Evolutionary conservation across 2,797 vertebrate genomes (phyloP).

Genomic region (Sandelia bainsii): DNA sequence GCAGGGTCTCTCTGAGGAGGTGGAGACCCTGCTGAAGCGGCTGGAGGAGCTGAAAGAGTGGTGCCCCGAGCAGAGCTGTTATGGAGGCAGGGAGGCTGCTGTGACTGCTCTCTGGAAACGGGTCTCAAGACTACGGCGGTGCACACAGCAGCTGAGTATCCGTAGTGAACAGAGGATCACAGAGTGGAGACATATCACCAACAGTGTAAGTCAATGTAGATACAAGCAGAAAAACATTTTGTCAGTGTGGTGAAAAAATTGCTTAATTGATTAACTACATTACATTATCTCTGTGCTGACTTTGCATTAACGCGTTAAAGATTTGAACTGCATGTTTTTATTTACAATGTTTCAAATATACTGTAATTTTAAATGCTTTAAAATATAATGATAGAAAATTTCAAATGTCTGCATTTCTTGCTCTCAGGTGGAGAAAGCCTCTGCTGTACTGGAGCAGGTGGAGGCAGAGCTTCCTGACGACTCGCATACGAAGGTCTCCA

Average conservation of each 20-base stretch:
- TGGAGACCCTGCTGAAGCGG: slow-evolving; percentile 45
- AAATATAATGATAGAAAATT: not conserved
- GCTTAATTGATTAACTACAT: too few species aligned
- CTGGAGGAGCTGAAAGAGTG: slow-evolving; percentile 77
- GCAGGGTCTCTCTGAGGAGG: slow-evolving; percentile 75
- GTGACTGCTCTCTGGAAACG: slow-evolving; percentile 80
- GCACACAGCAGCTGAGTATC: slow-evolving; percentile 76
- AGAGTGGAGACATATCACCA: slow-evolving; percentile 88
- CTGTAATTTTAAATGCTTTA: too few species aligned
- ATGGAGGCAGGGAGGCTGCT: slow-evolving; percentile 61
- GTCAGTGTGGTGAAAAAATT: too few species aligned
- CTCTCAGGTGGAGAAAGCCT: slow-evolving; percentile 89
- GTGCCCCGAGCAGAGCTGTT: slow-evolving; percentile 79
- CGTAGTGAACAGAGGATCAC: slow-evolving; percentile 81
- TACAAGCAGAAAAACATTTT: not conserved
- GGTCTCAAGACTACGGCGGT: slow-evolving; percentile 78
- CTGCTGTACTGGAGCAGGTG: slow-evolving; percentile 87
- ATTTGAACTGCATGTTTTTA: too few species aligned
- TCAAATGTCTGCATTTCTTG: not conserved
- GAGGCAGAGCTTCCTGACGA: slow-evolving; percentile 88
- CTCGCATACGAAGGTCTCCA: slow-evolving; percentile 73
- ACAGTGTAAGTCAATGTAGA: slow-evolving; percentile 81
- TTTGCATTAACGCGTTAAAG: too few species aligned
- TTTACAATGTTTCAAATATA: too few species aligned
- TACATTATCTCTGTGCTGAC: too few species aligned